phyloP scores from a whole-genome alignment of 2,888 invertebrate genomes.

The Cantharis nigra region DNA sequence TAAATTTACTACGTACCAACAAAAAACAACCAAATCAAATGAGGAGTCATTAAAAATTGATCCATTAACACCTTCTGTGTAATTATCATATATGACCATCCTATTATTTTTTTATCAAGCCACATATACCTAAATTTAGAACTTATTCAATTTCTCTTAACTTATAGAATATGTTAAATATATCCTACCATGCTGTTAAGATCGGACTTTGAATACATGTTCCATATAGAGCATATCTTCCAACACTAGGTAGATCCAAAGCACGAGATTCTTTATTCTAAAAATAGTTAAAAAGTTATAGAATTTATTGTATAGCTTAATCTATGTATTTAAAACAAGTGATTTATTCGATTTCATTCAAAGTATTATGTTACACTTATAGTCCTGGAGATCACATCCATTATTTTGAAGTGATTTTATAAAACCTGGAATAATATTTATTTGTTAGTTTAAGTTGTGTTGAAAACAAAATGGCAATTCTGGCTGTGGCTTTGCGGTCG shows the following conservation, averaged over 20 bases:
- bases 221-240: constrained; percentile 66
- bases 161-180: no score
- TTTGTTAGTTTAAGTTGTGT: no score
- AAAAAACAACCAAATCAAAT: constrained; percentile 71
- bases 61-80: constrained; percentile 73
- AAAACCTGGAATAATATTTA: no score
- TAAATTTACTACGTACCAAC: constrained; percentile 63
- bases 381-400: no score
- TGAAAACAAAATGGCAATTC: no score
- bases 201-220: constrained; percentile 65
- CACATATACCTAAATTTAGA: constrained; percentile 73
- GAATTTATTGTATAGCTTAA: neutral
- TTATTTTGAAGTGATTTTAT: no score
- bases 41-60: constrained; percentile 78
- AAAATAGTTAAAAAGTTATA: constrained; percentile 25
- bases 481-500: no score
- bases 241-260: constrained; percentile 60
- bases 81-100: constrained; percentile 66
- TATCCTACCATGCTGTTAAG: constrained; percentile 63
- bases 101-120: constrained; percentile 72
- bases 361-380: no score
- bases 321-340: no score
- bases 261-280: constrained; percentile 50
- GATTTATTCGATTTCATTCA: no score
- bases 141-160: neutral